phyloP scores from a whole-genome alignment of 2,888 invertebrate genomes.

The Cephus spinipes region DNA sequence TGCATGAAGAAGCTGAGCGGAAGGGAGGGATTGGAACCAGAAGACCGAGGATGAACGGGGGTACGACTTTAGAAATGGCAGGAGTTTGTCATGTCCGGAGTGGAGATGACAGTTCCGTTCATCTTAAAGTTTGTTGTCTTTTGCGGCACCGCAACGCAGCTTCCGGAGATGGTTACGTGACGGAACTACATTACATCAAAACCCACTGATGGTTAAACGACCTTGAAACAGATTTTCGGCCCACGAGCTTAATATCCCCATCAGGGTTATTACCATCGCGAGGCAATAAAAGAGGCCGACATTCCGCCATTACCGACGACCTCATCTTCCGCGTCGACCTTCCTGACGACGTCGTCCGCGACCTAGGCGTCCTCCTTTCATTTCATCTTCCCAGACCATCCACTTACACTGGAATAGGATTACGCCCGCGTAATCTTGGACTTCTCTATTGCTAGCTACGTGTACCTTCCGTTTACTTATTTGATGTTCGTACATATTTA shows the following conservation, averaged over 20 bases:
- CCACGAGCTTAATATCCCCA: neutral
- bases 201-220: neutral
- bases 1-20: neutral
- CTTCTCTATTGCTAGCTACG: neutral
- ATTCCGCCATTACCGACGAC: neutral
- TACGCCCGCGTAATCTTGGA: slow-evolving; percentile 1
- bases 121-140: slow-evolving; percentile 56
- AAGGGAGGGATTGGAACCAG: neutral
- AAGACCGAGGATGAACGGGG: slow-evolving; percentile 4
- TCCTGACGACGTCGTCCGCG: neutral
- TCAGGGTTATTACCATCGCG: neutral
- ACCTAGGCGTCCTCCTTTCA: neutral
- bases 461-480: neutral
- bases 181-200: slow-evolving; percentile 50
- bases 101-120: slow-evolving; percentile 61
- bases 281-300: neutral
- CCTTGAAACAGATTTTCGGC: neutral
- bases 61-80: slow-evolving; percentile 37
- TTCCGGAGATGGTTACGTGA: slow-evolving; percentile 52
- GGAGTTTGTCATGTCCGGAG: slow-evolving; percentile 59
- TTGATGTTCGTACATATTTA: neutral
- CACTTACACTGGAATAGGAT: neutral
- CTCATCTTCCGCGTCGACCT: neutral
- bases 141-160: slow-evolving; percentile 21
- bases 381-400: neutral